Percentiles rank a stretch among this genome's conserved stretches.
These are phyloP conservation scores for Ernsta delagoae DNA, from an alignment of 2,888 invertebrate genomes.

Conservation along the genomic window DNA sequence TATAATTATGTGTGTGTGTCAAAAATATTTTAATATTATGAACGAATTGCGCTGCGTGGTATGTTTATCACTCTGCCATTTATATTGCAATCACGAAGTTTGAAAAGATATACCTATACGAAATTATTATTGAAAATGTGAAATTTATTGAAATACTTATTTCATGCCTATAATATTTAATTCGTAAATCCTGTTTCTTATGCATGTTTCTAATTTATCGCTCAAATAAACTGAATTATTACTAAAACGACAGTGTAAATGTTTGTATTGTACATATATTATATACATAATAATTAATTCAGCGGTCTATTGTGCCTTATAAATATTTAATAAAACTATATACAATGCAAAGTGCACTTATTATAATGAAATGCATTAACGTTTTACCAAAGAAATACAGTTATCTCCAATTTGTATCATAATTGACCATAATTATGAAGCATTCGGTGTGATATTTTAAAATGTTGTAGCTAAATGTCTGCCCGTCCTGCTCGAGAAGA, in stretches of 20 bases:
- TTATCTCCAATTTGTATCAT: slow-evolving; percentile 33
- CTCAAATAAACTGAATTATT: background rate
- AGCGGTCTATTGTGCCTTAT: slow-evolving; percentile 50
- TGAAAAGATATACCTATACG: no score
- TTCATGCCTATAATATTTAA: no score
- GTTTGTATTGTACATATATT: background rate
- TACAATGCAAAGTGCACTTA: slow-evolving; percentile 29
- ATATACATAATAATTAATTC: slow-evolving; percentile 21
- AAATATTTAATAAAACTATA: slow-evolving; percentile 14
- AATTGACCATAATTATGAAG: slow-evolving; percentile 13
- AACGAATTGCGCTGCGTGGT: no score
- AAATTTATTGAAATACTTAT: no score
- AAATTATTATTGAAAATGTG: no score
- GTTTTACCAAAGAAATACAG: slow-evolving; percentile 57
- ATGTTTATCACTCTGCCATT: no score
- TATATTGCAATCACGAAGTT: no score
- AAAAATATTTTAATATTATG: no score
- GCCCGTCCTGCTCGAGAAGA: slow-evolving; percentile 60
- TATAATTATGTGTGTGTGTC: no score
- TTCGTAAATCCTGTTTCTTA: no score
- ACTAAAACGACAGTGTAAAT: background rate
- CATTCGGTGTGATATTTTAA: slow-evolving; percentile 34
- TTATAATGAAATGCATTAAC: slow-evolving; percentile 28
- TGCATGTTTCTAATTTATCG: background rate
- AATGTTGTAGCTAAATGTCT: slow-evolving; percentile 33